phyloP scores from a whole-genome alignment of 2,888 invertebrate species.

The Drosophila suboccidentalis region DNA sequence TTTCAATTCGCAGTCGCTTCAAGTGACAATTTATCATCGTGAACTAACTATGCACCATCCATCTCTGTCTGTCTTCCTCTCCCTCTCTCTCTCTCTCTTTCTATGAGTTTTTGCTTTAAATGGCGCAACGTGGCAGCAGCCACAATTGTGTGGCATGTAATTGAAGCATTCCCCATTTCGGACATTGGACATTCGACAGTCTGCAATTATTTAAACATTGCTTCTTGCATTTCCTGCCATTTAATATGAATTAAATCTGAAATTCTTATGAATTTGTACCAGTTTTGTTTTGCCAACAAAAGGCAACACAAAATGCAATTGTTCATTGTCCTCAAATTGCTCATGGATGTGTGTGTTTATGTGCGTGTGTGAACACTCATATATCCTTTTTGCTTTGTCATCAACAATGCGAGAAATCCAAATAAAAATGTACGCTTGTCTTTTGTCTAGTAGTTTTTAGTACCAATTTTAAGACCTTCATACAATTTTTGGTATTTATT shows the following conservation, averaged over 20 bases:
- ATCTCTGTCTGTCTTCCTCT: not conserved
- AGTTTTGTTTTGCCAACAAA: constrained; percentile 42
- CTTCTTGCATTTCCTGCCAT: constrained; percentile 65
- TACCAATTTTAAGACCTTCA: constrained; percentile 27
- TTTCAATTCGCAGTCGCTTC: constrained; percentile 67
- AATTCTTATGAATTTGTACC: constrained; percentile 61
- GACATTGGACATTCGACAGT: constrained; percentile 22
- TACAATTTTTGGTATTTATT: constrained; percentile 26
- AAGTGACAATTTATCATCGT: constrained; percentile 60
- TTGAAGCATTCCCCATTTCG: constrained; percentile 27
- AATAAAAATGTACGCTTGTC: constrained; percentile 35
- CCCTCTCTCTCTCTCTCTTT: not conserved
- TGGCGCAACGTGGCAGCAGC: constrained; percentile 26
- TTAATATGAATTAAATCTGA: constrained; percentile 74
- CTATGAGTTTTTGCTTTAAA: constrained; percentile 27
- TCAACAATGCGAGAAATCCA: constrained; percentile 51
- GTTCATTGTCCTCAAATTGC: constrained; percentile 49
- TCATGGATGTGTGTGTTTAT: not conserved
- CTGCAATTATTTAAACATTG: constrained; percentile 68
- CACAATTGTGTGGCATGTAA: constrained; percentile 42
- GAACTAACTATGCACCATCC: constrained; percentile 26
- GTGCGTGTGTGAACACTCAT: constrained; percentile 2
- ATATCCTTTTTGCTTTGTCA: constrained; percentile 44
- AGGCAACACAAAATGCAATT: constrained; percentile 28
- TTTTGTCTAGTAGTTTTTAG: constrained; percentile 29